These are phyloP conservation scores for Craniophora ligustri DNA, from an alignment of 2,888 invertebrate genomes.

Conservation along the genomic window DNA sequence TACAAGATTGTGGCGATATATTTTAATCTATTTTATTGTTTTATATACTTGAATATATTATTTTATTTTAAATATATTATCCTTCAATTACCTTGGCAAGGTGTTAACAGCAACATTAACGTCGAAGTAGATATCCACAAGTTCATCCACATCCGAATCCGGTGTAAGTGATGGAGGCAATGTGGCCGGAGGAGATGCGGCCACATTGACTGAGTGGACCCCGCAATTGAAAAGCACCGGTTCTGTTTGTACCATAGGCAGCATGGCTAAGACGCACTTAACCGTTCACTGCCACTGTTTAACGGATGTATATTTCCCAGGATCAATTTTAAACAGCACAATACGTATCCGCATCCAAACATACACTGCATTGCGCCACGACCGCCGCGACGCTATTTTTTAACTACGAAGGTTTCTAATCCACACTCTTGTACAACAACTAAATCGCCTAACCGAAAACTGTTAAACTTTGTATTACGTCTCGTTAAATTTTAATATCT, in stretches of 20 bases:
- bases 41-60: neutral
- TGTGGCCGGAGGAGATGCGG: conserved; percentile 78
- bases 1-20: conserved; percentile 6
- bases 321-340: conserved; percentile 78
- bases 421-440: conserved; percentile 58
- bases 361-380: conserved; percentile 88
- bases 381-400: conserved; percentile 80
- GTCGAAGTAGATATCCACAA: conserved; percentile 85
- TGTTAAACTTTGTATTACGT: conserved; percentile 53
- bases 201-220: conserved; percentile 76
- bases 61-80: conserved; percentile 13
- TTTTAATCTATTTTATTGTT: too few species aligned
- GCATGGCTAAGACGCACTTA: conserved; percentile 80
- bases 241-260: conserved; percentile 85
- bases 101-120: conserved; percentile 84
- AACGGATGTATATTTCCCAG: conserved; percentile 70
- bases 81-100: conserved; percentile 76
- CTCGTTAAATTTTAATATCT: conserved; percentile 59
- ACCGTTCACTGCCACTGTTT: conserved; percentile 71
- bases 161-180: conserved; percentile 84
- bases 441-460: conserved; percentile 43
- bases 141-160: conserved; percentile 82
- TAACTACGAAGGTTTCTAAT: conserved; percentile 62
- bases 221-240: conserved; percentile 81
- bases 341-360: conserved; percentile 81